Base-by-base conservation (phyloP, 92 coral and sea anemone genomes). In the Diadumene lineata region DNA sequence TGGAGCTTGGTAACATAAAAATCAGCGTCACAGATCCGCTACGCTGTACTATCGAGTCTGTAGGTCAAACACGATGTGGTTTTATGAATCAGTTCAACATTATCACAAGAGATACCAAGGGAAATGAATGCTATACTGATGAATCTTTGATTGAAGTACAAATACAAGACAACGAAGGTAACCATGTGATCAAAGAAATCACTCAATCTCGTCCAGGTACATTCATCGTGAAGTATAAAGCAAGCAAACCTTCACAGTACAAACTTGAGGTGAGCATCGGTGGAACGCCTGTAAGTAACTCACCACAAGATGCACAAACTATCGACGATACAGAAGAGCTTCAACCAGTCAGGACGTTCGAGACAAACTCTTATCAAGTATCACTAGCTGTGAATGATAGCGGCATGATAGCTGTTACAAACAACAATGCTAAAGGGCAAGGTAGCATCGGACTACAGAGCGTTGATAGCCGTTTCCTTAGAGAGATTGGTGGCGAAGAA, bases 21-120 rank as follows among this genome's bases (percentile, higher is more conserved):
- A 18, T 21, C 27, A 68, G 56, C n/a, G 73, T 68, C 30, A 38
- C 73, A 18, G 73, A 68, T 34, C 73, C 73, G 43, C 11, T n/a
- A 25, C 58, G 19, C 0, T 43, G 56, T 48, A 21, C 31, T 0
- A 68, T 68, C 11, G 31, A 68, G 13, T 43, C 18, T 21, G 0
- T 11, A 43, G 23, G 25, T 46, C 21, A 38, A 23, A 32, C 23
- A 7, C 1, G 32, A 23, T 50, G 73, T 68, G 73, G 73, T 38
- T 68, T 68, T 43, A 26, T 8, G 1, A 68, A 68, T 7, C 31
- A 44, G 21, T 38, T 43, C 33, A 17, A 18, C 0, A 68, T 68
- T 29, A 28, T 43, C 15, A 68, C 73, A 26, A 68, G 32, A 23
- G 38, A 68, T 68, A 7, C 73, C 16, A 31, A 43, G 46, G 57